Conservation (phyloP, 2,888 invertebrate genomes). For the Molanna angustata region DNA sequence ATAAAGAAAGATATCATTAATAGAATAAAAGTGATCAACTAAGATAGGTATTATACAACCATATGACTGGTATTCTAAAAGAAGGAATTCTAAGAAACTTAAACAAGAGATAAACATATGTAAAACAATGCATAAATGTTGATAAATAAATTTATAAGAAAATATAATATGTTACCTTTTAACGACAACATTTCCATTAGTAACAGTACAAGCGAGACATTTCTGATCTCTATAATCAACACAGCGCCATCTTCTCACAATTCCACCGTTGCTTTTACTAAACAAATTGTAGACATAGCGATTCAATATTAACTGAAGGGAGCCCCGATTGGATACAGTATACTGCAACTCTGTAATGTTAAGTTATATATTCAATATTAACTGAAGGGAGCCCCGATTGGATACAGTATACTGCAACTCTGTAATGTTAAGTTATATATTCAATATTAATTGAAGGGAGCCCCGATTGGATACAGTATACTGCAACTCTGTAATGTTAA, state of each 20-base stretch:
- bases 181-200: constrained; percentile 42
- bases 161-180: constrained; percentile 39
- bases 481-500: constrained; percentile 38
- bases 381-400: constrained; percentile 41
- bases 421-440: constrained; percentile 40
- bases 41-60: no score
- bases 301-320: constrained; percentile 43
- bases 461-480: constrained; percentile 43
- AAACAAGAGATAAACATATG: background rate
- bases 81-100: no score
- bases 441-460: constrained; percentile 42
- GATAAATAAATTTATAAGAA: background rate
- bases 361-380: constrained; percentile 43
- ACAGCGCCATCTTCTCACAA: constrained; percentile 46
- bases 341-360: constrained; percentile 39
- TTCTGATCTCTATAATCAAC: constrained; percentile 43
- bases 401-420: constrained; percentile 41
- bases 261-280: constrained; percentile 36
- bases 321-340: constrained; percentile 41
- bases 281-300: constrained; percentile 43
- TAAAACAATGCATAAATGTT: background rate
- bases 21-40: no score
- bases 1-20: no score
- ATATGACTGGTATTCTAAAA: no score
- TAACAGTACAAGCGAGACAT: constrained; percentile 45